These are phyloP conservation scores for Pomatorhinus ruficollis DNA, from an alignment of 2,113 vertebrate species.

Conservation along the genomic window DNA sequence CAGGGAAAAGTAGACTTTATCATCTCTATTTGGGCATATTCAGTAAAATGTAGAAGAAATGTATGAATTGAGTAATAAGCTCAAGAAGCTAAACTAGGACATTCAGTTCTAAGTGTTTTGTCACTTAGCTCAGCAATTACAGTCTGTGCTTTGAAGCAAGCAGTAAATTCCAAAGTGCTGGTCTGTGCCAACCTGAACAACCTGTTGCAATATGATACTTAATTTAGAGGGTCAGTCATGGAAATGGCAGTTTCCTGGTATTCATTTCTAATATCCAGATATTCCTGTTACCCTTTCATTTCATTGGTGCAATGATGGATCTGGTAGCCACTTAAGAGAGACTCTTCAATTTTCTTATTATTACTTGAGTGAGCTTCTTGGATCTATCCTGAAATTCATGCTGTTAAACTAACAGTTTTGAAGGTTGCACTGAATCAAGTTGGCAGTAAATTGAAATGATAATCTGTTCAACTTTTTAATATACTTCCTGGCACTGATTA, in stretches of 20 bases:
- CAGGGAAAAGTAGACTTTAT: background rate
- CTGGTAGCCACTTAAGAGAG: background rate
- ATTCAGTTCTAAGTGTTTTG: background rate
- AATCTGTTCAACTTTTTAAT: slow-evolving; percentile 16
- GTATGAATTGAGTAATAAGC: background rate
- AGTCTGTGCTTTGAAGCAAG: background rate
- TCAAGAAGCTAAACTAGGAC: background rate
- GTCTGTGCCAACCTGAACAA: background rate
- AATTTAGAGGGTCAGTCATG: background rate
- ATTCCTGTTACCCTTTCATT: background rate
- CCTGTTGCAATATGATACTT: background rate
- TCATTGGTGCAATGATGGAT: background rate
- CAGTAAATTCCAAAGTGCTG: background rate
- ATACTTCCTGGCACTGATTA: slow-evolving; percentile 1
- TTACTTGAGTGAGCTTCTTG: background rate
- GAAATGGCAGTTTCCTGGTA: background rate
- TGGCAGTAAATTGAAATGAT: slow-evolving; percentile 21
- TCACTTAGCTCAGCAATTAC: background rate
- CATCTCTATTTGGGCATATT: background rate
- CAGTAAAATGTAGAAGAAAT: background rate
- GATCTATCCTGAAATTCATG: background rate
- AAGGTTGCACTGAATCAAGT: slow-evolving; percentile 1
- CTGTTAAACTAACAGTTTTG: slow-evolving; percentile 4
- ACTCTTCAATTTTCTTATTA: background rate
- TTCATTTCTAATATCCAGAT: background rate